A percentile compares a stretch with the other conserved stretches of the same genome.
phyloP scores from a whole-genome alignment of 1,140 invertebrate species.

The Periplaneta americana region DNA sequence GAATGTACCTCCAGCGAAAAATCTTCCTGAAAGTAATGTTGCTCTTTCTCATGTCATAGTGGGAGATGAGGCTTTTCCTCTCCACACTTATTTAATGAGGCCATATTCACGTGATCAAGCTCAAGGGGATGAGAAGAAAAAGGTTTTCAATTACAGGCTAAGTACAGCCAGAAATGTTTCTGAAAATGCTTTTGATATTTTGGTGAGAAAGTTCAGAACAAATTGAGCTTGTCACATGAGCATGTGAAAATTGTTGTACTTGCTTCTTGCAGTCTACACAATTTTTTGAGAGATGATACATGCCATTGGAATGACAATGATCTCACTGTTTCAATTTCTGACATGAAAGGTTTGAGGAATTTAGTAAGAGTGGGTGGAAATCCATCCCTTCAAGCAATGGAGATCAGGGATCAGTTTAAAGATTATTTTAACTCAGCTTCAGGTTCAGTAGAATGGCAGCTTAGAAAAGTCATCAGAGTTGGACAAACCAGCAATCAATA shows the following conservation, averaged over 20 bases:
- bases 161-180: too few relatives aligned
- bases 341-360: not conserved
- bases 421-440: not conserved
- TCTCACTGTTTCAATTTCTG: not conserved
- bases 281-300: not conserved
- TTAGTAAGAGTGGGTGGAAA: not conserved
- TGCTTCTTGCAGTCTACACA: not conserved
- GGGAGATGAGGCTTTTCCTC: not conserved
- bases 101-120: too few relatives aligned
- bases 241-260: not conserved
- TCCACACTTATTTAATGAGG: too few relatives aligned
- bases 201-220: not conserved
- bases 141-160: too few relatives aligned
- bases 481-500: too few relatives aligned
- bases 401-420: not conserved
- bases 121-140: too few relatives aligned
- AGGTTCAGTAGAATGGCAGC: not conserved
- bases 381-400: not conserved
- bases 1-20: not conserved
- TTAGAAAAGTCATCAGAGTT: not conserved
- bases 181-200: not conserved
- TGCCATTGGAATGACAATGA: slow-evolving; percentile 2
- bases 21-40: not conserved
- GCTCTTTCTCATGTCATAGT: not conserved
- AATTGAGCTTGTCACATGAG: not conserved